Conservation (phyloP, 2,888 invertebrate genomes). For the Chirona hameri region DNA sequence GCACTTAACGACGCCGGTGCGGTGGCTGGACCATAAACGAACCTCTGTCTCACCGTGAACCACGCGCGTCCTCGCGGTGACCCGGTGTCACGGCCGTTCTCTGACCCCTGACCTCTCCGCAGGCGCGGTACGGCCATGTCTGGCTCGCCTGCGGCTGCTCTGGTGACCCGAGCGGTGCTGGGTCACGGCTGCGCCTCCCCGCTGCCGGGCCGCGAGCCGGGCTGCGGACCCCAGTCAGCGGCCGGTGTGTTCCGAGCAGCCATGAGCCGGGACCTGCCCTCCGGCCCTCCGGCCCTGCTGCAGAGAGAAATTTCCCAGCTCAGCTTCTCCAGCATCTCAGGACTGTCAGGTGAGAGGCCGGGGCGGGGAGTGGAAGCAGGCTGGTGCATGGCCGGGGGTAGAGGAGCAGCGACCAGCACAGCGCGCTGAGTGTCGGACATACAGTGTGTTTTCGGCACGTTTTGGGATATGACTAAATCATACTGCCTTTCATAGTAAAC, state of each 20-base stretch:
- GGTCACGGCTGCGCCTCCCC: not conserved
- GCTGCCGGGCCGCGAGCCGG: too few species aligned
- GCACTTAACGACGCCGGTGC: too few species aligned
- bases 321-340: slow-evolving; percentile 3
- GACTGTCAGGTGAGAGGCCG: not conserved
- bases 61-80: too few species aligned
- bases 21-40: too few species aligned
- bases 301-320: not conserved
- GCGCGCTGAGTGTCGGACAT: too few species aligned
- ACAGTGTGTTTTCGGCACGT: too few species aligned
- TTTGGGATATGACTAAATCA: too few species aligned
- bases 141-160: not conserved
- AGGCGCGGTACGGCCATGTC: not conserved
- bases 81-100: not conserved
- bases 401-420: too few species aligned
- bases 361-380: too few species aligned
- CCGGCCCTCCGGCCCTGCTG: not conserved
- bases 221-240: not conserved
- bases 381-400: too few species aligned
- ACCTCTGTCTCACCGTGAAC: too few species aligned
- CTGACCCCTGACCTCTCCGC: not conserved
- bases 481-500: too few species aligned
- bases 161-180: not conserved
- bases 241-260: not conserved
- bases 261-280: not conserved